These are phyloP conservation scores for Bubo scandiacus DNA, from an alignment of 2,113 vertebrate species.

Conservation along the genomic window DNA sequence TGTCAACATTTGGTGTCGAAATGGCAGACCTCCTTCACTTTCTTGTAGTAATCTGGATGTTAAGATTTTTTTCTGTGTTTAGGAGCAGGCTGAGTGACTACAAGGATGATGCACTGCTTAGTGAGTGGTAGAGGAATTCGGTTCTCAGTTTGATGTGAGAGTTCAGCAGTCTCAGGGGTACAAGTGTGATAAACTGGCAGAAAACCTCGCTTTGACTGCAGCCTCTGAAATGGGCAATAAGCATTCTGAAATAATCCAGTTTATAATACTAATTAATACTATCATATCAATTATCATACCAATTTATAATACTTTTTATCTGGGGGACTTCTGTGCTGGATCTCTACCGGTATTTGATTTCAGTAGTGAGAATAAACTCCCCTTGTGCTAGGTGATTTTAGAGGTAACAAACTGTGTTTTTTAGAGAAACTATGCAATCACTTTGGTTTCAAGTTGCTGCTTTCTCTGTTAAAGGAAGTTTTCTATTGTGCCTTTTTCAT, in stretches of 20 bases:
- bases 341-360: background rate
- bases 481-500: background rate
- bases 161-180: background rate
- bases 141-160: background rate
- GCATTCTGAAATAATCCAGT: background rate
- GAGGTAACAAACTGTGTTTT: background rate
- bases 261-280: background rate
- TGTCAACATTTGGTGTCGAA: background rate
- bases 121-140: background rate
- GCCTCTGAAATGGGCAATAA: accelerated
- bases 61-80: background rate
- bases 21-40: background rate
- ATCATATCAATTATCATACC: background rate
- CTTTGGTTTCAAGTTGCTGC: background rate
- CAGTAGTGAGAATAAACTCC: background rate
- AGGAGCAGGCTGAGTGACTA: background rate
- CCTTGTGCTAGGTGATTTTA: background rate
- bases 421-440: background rate
- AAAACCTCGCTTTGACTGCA: background rate
- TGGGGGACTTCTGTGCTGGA: background rate
- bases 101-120: background rate
- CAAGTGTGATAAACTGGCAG: background rate
- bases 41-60: background rate
- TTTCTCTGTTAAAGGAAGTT: background rate
- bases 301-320: background rate